A percentile compares a stretch with the other conserved stretches of the same genome.
Evolutionary conservation across 2,797 vertebrate species (phyloP).

Genomic region (Poliocrania exsul): DNA sequence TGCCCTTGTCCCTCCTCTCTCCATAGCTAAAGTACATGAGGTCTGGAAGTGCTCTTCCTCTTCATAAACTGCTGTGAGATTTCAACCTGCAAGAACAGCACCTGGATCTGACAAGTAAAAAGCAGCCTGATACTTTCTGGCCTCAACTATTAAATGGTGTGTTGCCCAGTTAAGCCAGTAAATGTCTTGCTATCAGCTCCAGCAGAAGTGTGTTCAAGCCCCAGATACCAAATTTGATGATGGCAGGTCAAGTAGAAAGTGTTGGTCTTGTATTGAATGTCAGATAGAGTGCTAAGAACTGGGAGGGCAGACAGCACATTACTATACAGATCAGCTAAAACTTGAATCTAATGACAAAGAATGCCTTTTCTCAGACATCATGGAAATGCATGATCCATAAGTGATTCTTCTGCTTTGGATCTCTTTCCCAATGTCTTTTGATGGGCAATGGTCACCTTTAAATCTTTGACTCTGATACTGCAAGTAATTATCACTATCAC

Average conservation of each 20-base stretch:
- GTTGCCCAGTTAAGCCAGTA: background rate
- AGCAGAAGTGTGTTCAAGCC: background rate
- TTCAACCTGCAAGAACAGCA: background rate
- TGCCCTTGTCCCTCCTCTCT: background rate
- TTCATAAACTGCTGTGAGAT: background rate
- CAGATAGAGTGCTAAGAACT: background rate
- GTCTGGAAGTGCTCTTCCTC: background rate
- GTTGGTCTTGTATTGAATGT: background rate
- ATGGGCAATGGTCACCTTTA: background rate
- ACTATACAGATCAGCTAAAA: background rate
- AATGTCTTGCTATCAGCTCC: conserved; percentile 14
- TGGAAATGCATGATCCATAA: background rate
- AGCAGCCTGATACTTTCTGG: background rate
- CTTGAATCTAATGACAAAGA: background rate
- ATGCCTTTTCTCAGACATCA: background rate
- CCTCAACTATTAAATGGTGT: background rate
- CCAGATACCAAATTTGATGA: background rate
- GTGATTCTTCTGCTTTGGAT: background rate
- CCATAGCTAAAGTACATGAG: fast-evolving
- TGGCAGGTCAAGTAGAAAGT: background rate
- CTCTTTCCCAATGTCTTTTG: background rate
- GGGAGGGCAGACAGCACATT: background rate
- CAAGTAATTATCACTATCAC: background rate
- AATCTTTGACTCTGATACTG: background rate
- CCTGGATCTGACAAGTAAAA: background rate